Evolutionary conservation across 2,113 vertebrate species (phyloP), one percentile per base, ranked within the genome.

Genomic region (Pluvianellus socialis): DNA sequence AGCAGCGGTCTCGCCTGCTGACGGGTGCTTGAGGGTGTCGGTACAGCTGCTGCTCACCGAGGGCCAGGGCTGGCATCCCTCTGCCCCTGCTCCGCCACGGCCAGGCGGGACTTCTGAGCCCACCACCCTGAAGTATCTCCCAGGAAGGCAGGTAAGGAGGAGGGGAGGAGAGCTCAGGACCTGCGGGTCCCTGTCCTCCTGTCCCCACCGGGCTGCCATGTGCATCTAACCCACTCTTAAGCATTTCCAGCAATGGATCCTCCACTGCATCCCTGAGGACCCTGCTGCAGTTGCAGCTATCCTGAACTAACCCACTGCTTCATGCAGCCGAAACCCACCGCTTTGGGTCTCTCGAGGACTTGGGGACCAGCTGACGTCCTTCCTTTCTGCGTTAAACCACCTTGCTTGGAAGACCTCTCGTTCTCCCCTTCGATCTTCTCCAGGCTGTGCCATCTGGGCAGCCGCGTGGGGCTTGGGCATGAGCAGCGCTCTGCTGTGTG

Each of bases 201-300:
- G n/a, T 27, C 9, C 20, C 13, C 0, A 0, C 44, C 4, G 8
- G 32, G 72, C 38, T 38, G 23, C 74, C 7, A 0, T 0, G 18
- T 42, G 55, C 45, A 7, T 67, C 50, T 67, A 24, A 21, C 22
- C n/a, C 22, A 45, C 63, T 87, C 68, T 53, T 32, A 42, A 53
- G 47, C 13, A 26, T 28, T 28, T 23, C 42, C 42, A 7, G 10
- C 2, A 28, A 6, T 28, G 53, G 53, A 35, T 56, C 18, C 20
- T 83, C 35, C 0, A 2, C 72, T 66, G 28, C n/a, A 7, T 65
- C 62, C 28, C 14, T 67, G 44, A 23, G 30, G 9, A 44, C 9
- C 6, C 10, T 22, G 27, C 61, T 71, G 32, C 52, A 19, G 47
- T 50, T 26, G 7, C 33, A 30, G 21, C n/a, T 44, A 1, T 35